Evolutionary conservation across 2,888 invertebrate species (phyloP), one percentile per base, ranked within the genome.

Genomic region (Siphonodentalium dalli): DNA sequence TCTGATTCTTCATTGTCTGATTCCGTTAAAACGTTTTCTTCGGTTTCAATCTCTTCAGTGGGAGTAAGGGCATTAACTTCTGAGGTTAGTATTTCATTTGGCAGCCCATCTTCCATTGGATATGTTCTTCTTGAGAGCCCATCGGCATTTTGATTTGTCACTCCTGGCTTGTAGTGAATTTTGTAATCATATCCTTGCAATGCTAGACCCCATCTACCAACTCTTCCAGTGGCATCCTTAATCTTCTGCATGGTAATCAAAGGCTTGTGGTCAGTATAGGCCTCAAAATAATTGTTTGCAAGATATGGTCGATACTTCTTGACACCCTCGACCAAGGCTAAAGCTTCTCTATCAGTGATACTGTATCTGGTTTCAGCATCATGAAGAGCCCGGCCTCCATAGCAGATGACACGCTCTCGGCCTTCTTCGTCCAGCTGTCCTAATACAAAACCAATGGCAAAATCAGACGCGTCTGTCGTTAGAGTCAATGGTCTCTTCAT

Each of bases 221-320:
- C 35, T 40, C 50, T 41, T 24, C 58, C 45, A 23, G 49, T 40
- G 0, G 41, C 40, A 11, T 39, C 37, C 28, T 65, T 63, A 18
- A 48, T 47, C 1, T 46, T 47, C 15, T 59, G 38, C 3, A 67
- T 43, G 51, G 56, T 65, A 24, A 48, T 53, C 0, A 64, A 48
- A 27, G 58, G 50, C 4, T 40, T 43, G 39, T 66, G 63, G 43
- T 69, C 65, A 4, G 67, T 67, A 27, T 48, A 35, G 3, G 61
- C 56, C 3, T 43, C 49, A 41, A 67, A 67, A 2, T 51, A 29
- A 8, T 45, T 43, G 26, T 54, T 31, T n/a, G 60, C 38, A 13
- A 67, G 39, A 37, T 60, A 68, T 15, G 49, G 45, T 5, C 53
- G 44, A 35, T 58, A 66, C 9, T 50, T 35, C 26, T 56, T 54